phyloP scores from a whole-genome alignment of 2,113 vertebrate genomes.

The Petromus typicus region DNA sequence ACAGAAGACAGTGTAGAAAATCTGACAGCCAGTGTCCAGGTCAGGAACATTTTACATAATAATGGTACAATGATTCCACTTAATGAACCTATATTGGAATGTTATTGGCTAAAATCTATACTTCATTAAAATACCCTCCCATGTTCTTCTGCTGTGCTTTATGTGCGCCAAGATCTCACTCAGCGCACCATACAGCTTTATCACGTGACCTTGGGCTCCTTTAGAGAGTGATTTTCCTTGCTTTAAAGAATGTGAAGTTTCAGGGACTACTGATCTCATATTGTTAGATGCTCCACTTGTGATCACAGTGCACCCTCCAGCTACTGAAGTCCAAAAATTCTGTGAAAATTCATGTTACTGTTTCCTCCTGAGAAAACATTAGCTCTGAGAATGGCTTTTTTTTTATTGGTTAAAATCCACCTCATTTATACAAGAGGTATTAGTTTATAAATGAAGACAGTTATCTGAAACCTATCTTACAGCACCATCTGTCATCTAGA shows the following conservation, averaged over 20 bases:
- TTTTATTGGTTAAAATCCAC: neutral
- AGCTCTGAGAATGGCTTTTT: neutral
- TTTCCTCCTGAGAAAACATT: neutral
- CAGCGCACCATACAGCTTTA: neutral
- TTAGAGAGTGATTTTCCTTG: neutral
- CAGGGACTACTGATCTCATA: neutral
- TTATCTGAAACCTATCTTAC: neutral
- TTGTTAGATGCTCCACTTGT: neutral
- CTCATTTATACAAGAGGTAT: neutral
- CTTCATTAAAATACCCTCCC: neutral
- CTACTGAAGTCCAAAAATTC: neutral
- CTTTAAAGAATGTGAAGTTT: neutral
- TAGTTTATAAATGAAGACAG: neutral
- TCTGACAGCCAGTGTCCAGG: neutral
- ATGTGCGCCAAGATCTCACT: neutral
- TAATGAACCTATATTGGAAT: neutral
- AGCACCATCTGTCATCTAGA: slow-evolving; percentile 70
- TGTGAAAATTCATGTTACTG: neutral
- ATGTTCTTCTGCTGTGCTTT: neutral
- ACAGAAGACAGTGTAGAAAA: neutral
- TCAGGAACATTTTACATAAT: neutral
- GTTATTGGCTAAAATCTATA: neutral
- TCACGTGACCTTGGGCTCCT: neutral
- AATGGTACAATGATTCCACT: neutral
- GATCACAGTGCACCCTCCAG: neutral